Base-by-base conservation (phyloP, 2,888 invertebrate species). In the Gari tellinella region DNA sequence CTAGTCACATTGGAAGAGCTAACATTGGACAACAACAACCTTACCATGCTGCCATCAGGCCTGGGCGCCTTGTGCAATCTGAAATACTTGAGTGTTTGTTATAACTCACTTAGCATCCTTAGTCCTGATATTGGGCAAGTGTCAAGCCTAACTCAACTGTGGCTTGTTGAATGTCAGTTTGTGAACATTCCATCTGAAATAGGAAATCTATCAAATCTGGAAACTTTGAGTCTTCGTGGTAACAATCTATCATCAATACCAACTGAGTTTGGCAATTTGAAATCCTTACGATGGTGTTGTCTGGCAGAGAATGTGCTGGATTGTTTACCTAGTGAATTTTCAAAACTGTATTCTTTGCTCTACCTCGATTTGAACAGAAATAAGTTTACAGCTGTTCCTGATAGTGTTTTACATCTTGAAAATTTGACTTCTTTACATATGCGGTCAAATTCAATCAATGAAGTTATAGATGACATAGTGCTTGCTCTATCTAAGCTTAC, bases 1-100 rank as follows among this genome's bases (percentile, higher is more conserved):
- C 75, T 89, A 45, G 26, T 67, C 8, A 76, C 77, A 5, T 64
- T 90, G 25, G 84, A 88, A 52, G 90, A 90, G 67, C 77, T 91
- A 4, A 82, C 87, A 5, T 76, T 91, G 37, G 90, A 91, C 72
- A 86, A 90, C 78, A 91, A 91, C 61, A 86, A 85, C 64, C 80
- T 91, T 23, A 90, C 91, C 2, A 85, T 90, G 83, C 65, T 91
- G 37, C 91, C 91, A 5, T 75, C 84, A 38, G 88, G 86, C 7
- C 72, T 90, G 26, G 77, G 82, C 25, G 76, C 72, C 15, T 75
- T 91, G 53, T 67, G 69, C 21, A 74, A 80, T 56, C 81, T 91
- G 45, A 80, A 62, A 19, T 82, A 77, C 52, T 75, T 88, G 12
- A 84, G 82, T 64, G 51, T 82, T 38, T 83, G 82, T 65, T 67